Percentiles rank a stretch among this genome's conserved stretches.
phyloP scores from a whole-genome alignment of 2,797 vertebrate species.

The Crenuchus spilurus region DNA sequence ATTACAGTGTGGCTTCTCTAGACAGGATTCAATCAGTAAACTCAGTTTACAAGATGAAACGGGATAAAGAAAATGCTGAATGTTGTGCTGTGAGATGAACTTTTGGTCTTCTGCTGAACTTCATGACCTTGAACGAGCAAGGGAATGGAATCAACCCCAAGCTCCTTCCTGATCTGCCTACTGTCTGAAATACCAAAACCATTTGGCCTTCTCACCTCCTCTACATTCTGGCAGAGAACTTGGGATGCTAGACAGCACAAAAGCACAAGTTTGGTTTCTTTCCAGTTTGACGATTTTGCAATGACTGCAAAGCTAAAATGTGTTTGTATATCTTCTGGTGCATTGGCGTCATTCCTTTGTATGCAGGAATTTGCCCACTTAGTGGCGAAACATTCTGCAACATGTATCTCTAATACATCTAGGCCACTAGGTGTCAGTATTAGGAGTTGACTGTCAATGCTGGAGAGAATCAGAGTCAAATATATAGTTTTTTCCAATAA shows the following conservation, averaged over 20 bases:
- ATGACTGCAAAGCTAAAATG: too few relatives aligned
- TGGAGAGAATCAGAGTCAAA: too few relatives aligned
- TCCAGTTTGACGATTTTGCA: too few relatives aligned
- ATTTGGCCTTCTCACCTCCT: neutral
- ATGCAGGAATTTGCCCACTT: too few relatives aligned
- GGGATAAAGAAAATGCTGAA: conserved; percentile 20
- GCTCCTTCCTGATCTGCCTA: neutral
- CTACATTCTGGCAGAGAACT: neutral
- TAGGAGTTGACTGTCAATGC: too few relatives aligned
- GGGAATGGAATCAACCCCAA: neutral
- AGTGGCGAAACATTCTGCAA: too few relatives aligned
- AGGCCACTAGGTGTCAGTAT: too few relatives aligned
- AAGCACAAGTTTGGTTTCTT: neutral
- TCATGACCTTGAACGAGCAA: neutral
- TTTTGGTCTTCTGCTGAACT: neutral
- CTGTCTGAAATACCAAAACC: neutral
- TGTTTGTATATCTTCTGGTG: too few relatives aligned
- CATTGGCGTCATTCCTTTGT: too few relatives aligned
- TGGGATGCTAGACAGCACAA: neutral
- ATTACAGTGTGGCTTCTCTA: neutral
- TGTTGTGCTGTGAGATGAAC: neutral
- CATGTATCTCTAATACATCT: too few relatives aligned
- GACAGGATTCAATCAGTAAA: neutral
- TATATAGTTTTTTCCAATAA: too few relatives aligned
- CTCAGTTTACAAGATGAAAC: conserved; percentile 11